Conservation (phyloP, 2,797 vertebrate species). For the Arrhamphus sclerolepis region DNA sequence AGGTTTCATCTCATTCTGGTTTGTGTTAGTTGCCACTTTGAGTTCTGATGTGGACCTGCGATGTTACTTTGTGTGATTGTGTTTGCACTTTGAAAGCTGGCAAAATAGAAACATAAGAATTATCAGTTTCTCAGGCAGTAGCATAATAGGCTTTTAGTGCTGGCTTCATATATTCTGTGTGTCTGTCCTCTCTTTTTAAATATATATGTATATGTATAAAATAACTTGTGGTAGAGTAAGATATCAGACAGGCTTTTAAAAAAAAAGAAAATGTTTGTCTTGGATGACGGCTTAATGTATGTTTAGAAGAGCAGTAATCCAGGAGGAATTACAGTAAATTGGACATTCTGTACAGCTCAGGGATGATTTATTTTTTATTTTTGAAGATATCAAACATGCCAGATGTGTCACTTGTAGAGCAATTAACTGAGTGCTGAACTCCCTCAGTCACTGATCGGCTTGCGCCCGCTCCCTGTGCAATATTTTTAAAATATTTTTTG, state of each 20-base stretch:
- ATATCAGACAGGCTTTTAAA: slow-evolving; percentile 48
- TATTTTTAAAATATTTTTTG: too few species aligned
- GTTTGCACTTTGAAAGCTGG: slow-evolving; percentile 68
- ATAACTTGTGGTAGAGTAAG: slow-evolving; percentile 41
- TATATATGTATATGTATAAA: too few species aligned
- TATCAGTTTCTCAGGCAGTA: slow-evolving; percentile 44
- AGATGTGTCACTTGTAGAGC: too few species aligned
- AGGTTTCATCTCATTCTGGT: slow-evolving; percentile 5
- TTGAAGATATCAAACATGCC: too few species aligned
- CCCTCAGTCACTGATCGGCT: too few species aligned
- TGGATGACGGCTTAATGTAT: slow-evolving; percentile 9
- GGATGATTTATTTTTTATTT: too few species aligned
- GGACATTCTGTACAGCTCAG: too few species aligned
- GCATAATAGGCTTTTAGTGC: slow-evolving; percentile 56
- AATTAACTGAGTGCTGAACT: too few species aligned
- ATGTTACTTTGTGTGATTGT: slow-evolving; percentile 43
- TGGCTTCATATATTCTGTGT: too few species aligned
- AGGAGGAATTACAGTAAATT: slow-evolving; percentile 8
- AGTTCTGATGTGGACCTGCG: slow-evolving; percentile 44
- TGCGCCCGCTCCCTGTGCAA: too few species aligned
- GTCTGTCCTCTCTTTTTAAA: too few species aligned
- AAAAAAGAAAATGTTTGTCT: slow-evolving; percentile 9
- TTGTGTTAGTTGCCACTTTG: slow-evolving; percentile 27
- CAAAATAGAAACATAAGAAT: too few species aligned
- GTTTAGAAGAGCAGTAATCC: slow-evolving; percentile 39